Evolutionary conservation across 2,888 invertebrate genomes (phyloP).

Genomic region (Microchrysa polita): DNA sequence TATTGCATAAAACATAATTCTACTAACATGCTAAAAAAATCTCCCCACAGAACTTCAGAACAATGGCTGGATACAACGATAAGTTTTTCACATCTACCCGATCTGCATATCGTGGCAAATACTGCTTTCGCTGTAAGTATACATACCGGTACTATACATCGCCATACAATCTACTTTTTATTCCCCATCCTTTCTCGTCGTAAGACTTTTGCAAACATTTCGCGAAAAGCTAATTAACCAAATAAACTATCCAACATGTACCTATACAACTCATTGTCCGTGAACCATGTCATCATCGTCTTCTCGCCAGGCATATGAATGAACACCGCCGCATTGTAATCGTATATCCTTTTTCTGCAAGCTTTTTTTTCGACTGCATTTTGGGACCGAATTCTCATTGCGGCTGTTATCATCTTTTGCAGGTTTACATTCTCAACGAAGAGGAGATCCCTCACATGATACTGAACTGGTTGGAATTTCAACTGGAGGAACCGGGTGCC

Average conservation of each 20-base stretch:
- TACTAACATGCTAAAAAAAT: not conserved
- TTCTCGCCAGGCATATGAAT: no score
- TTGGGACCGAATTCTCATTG: no score
- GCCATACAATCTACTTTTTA: not conserved
- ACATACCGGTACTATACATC: no score
- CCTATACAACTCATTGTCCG: not conserved
- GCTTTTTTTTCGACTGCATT: no score
- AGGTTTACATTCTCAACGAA: constrained; percentile 57
- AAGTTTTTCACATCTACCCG: constrained; percentile 53
- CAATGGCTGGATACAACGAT: constrained; percentile 58
- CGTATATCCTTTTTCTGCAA: no score
- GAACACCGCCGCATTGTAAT: no score
- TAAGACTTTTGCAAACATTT: not conserved
- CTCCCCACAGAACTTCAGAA: constrained; percentile 9
- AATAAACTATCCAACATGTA: not conserved
- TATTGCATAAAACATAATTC: no score
- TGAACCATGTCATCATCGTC: no score
- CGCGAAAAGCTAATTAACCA: constrained; percentile 2
- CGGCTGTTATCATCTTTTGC: not conserved
- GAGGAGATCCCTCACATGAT: constrained; percentile 60
- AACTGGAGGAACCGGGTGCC: constrained; percentile 42
- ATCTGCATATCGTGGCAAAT: constrained; percentile 53
- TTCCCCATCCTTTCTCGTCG: not conserved
- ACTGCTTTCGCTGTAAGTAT: constrained; percentile 49
- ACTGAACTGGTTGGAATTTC: constrained; percentile 50